Base-by-base conservation (phyloP, 2,113 vertebrate species). In the Ancistrus triradiatus region DNA sequence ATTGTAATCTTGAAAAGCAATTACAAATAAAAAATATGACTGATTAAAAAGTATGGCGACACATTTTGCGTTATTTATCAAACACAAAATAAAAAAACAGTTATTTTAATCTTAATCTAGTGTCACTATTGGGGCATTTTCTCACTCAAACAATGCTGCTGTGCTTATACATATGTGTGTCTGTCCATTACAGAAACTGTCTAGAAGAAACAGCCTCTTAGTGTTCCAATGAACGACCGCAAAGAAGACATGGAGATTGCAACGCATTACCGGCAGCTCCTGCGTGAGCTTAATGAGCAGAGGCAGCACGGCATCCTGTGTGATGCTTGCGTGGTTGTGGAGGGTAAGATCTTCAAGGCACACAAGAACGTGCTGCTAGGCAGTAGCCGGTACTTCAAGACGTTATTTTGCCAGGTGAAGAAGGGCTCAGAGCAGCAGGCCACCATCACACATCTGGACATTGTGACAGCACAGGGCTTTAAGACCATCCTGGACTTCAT, bases 181-280 rank as follows among this genome's bases (percentile, higher is more conserved):
- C 48, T 77, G 25, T 46, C 33, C 14, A 40, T 6, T 55, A 7
- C 62, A 97, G 93, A 85, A 78, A 63, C 74, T 84, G 78, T 81
- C 75, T 89, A 92, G 87, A 83, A 86, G 85, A 83, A 85, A 86
- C 84, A 58, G 82, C 74, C 75, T 83, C 84, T 80, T 77, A 78
- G 82, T 83, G 86, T 81, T 89, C 94, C 85, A 51, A 97, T 98
- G 95, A 95, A 94, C 89, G 92, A 94, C 90, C 90, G 91, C 68
- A 93, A 93, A 85, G 96, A 97, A 91, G 95, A 97, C 74, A 99
- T 99, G 96, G 96, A 99, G 86, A 98, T 99, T 77, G 79, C 93
- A 51, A 97, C 95, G 85, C 95, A 98, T 87, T 99, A 98, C 84
- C 91, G 92, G 56, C 95, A 94, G 58, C 92, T 99, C 81, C 93